Evolutionary conservation across 2,113 vertebrate genomes (phyloP), one percentile per base, ranked within the genome.

Genomic region (Xiphorhynchus elegans): DNA sequence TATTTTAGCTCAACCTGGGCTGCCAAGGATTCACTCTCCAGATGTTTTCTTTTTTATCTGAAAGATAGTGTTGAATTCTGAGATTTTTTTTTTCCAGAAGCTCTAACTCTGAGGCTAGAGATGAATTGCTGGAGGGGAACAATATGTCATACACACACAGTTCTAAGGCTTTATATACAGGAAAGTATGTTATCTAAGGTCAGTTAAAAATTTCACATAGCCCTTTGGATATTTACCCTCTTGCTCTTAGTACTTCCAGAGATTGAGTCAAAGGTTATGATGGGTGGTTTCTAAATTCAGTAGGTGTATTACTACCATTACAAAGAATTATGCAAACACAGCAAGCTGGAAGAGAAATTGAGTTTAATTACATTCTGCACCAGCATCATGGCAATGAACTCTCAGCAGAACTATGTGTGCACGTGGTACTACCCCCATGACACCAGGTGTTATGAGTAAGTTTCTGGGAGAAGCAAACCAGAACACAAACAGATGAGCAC

Each of bases 391-490:
- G 8, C 47, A 42, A 7, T 59, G 55, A 85, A 50, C 35, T 62
- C 49, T 31, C 67, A 46, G 69, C 50, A 82, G 23, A 91, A 10
- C 37, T 40, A 3, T 13, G 39, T 13, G 20, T 37, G 31, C 75
- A 53, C 0, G 0, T 29, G 67, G 59, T 63, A 64, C 59, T 9
- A 25, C 10, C 44, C 52, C 62, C 1, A 1, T 26, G 31, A 56
- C 37, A 87, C 37, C 49, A 84, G 60, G 59, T 58, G 39, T 29
- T 35, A 33, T 0, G 4, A 66, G 10, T 23, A 66, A 70, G 16
- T 56, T 95, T 78, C 79, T 84, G 44, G 19, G 59, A 92, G 60
- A 96, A 84, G 62, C 56, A 93, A 84, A 88, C 19, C 79, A 86
- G 63, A 92, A 74, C 47, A 59, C 33, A 82, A 52, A 50, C 17